A percentile compares a stretch with the other conserved stretches of the same genome.
phyloP scores from a whole-genome alignment of 2,888 invertebrate species.

The Pheosia tremula region DNA sequence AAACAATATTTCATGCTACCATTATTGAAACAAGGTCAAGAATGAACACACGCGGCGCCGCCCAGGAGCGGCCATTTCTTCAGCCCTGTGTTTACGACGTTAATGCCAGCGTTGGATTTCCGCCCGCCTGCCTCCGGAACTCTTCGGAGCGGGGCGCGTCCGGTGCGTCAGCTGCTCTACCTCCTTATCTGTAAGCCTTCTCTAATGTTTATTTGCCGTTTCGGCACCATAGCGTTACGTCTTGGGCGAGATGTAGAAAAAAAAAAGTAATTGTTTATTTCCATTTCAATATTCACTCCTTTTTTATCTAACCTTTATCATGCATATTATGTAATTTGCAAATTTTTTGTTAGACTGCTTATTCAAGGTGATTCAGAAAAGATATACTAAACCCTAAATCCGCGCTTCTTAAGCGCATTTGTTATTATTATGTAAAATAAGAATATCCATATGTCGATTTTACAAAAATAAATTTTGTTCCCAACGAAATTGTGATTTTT shows the following conservation, averaged over 20 bases:
- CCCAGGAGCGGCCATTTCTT: constrained; percentile 40
- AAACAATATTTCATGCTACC: background rate
- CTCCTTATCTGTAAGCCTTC: constrained; percentile 22
- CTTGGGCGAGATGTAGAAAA: background rate
- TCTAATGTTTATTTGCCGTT: constrained; percentile 4
- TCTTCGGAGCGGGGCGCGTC: constrained; percentile 32
- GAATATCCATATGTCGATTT: no score
- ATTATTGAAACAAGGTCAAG: background rate
- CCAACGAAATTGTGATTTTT: no score
- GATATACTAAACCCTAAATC: no score
- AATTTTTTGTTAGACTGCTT: no score
- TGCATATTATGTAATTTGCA: no score
- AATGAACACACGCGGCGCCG: background rate
- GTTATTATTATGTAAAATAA: no score
- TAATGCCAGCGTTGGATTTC: constrained; percentile 44
- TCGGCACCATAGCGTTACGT: background rate
- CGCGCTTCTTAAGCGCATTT: no score
- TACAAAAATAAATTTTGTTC: no score
- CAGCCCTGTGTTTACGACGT: constrained; percentile 51
- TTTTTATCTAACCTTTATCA: no score
- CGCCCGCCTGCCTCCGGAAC: constrained; percentile 24
- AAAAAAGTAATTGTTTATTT: no score
- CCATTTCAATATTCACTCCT: no score
- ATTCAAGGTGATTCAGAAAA: no score
- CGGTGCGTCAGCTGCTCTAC: constrained; percentile 39